phyloP scores from a whole-genome alignment of 2,888 invertebrate genomes.

The Sycophila texana region DNA sequence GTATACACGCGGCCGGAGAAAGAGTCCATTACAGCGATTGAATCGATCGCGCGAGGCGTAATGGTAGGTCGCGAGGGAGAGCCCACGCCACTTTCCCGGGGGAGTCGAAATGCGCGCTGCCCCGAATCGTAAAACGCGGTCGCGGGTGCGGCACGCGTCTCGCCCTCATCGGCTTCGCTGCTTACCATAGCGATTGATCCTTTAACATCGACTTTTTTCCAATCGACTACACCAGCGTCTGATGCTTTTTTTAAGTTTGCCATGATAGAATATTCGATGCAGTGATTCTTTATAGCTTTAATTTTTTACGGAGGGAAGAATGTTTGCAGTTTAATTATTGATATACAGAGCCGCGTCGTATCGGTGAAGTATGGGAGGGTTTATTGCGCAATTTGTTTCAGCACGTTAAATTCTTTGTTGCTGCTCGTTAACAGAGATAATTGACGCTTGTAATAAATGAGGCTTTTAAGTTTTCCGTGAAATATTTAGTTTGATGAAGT shows the following conservation, averaged over 20 bases:
- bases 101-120: constrained; percentile 1
- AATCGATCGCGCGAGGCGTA: constrained; percentile 33
- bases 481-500: too few relatives aligned
- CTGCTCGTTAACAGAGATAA: too few relatives aligned
- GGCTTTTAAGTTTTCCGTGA: too few relatives aligned
- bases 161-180: constrained; percentile 30
- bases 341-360: too few relatives aligned
- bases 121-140: constrained; percentile 25
- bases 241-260: too few relatives aligned
- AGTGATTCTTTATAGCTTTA: neutral
- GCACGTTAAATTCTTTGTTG: too few relatives aligned
- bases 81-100: neutral
- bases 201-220: neutral
- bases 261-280: neutral
- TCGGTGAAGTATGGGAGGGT: too few relatives aligned
- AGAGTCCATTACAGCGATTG: constrained; percentile 45
- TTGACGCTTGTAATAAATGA: too few relatives aligned
- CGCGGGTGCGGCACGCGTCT: constrained; percentile 32
- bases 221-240: too few relatives aligned
- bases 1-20: neutral
- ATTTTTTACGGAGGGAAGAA: neutral
- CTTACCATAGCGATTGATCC: neutral
- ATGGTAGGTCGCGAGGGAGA: constrained; percentile 52
- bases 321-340: too few relatives aligned
- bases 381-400: too few relatives aligned